A percentile compares a stretch with the other conserved stretches of the same genome.
These are phyloP conservation scores for Hyposoter dolosus DNA, from an alignment of 2,888 invertebrate species.

Conservation along the genomic window DNA sequence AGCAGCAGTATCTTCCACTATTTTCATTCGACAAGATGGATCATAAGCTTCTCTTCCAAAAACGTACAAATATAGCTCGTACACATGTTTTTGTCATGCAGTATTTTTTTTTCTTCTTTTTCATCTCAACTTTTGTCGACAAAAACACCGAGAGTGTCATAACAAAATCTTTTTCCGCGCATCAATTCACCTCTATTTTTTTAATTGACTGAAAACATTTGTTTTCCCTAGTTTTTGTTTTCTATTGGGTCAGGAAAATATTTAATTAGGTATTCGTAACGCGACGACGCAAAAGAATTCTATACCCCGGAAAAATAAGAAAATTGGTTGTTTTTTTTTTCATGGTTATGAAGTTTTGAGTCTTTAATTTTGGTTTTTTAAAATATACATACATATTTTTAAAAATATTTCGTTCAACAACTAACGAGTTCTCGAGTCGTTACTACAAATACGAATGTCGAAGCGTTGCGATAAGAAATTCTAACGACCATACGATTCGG, in stretches of 20 bases:
- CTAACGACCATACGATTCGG: conserved; percentile 28
- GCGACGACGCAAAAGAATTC: not conserved
- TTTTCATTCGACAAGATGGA: conserved; percentile 8
- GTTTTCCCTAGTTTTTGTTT: no score
- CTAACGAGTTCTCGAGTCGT: not conserved
- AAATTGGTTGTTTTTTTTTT: not conserved
- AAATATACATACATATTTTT: not conserved
- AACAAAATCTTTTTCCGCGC: not conserved
- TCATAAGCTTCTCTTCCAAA: not conserved
- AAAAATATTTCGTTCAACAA: not conserved
- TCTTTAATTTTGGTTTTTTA: not conserved
- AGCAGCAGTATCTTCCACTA: not conserved
- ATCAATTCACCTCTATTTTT: not conserved
- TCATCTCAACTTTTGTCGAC: not conserved
- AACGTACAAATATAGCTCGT: not conserved
- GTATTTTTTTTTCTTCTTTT: not conserved
- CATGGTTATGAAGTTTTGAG: not conserved
- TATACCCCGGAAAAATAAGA: not conserved
- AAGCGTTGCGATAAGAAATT: conserved; percentile 39
- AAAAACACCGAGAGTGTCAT: not conserved
- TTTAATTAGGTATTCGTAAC: not conserved
- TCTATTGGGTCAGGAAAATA: no score
- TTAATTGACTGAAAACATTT: not conserved
- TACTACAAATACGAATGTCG: conserved; percentile 17
- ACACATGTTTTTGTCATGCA: conserved; percentile 3